Evolutionary conservation across 37 sponge, comb jelly and placozoan genomes (phyloP).

Genomic region (Beroe ovata): DNA sequence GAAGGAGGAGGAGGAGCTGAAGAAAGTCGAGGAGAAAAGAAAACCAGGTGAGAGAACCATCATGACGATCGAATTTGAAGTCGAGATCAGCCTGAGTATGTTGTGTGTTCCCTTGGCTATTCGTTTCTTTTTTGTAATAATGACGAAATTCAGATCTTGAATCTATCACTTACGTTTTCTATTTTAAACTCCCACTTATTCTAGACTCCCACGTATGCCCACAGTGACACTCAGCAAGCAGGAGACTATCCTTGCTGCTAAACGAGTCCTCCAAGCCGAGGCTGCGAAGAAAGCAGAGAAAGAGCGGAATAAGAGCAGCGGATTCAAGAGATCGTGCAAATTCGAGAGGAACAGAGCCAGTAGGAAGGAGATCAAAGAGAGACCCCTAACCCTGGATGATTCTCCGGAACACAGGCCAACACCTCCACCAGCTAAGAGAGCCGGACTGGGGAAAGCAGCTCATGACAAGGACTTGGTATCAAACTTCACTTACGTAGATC

Average conservation of each 20-base stretch:
- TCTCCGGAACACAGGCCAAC: conserved; percentile 21
- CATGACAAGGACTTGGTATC: conserved; percentile 1
- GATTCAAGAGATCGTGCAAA: conserved; percentile 27
- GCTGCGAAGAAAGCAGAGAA: conserved; percentile 11
- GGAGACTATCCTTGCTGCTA: conserved; percentile 47
- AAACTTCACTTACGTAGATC: conserved; percentile 3
- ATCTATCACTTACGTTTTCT: no score
- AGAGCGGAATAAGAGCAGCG: conserved; percentile 22
- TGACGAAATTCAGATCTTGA: neutral
- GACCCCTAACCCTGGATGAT: conserved; percentile 29
- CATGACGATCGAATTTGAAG: no score
- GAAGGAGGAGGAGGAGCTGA: conserved; percentile 41
- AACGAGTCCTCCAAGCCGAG: conserved; percentile 47
- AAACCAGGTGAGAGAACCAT: conserved; percentile 45
- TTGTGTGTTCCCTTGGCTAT: no score
- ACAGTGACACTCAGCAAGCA: conserved; percentile 24
- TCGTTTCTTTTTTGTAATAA: no score
- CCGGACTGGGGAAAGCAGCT: neutral
- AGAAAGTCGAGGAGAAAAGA: neutral
- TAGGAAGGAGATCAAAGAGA: conserved; percentile 20
- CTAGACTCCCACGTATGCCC: no score
- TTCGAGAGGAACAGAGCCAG: conserved; percentile 41
- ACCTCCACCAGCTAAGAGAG: neutral
- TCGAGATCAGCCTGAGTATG: no score
- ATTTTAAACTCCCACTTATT: no score